Evolutionary conservation across 2,113 vertebrate genomes (phyloP).

Genomic region (Craseonycteris thonglongyai): DNA sequence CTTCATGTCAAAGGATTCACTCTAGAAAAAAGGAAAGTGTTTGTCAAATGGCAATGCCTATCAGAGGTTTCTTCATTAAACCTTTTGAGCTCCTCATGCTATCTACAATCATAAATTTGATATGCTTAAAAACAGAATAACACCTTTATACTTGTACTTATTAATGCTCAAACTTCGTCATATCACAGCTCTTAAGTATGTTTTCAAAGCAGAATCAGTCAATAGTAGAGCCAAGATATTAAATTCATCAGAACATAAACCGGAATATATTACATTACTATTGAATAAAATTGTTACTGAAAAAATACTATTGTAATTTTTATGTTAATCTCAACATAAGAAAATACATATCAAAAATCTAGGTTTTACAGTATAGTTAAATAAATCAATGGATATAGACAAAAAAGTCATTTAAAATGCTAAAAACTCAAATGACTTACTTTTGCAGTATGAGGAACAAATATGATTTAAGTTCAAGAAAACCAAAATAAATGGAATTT

Average conservation of each 20-base stretch:
- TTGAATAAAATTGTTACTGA: background rate
- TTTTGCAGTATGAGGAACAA: slow-evolving; percentile 23
- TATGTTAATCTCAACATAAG: background rate
- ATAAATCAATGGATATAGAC: background rate
- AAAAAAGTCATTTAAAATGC: slow-evolving; percentile 1
- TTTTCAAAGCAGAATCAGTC: background rate
- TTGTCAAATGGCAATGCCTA: slow-evolving; percentile 4
- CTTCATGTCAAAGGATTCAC: slow-evolving; percentile 6
- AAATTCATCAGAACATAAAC: background rate
- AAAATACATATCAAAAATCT: slow-evolving; percentile 16
- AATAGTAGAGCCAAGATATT: background rate
- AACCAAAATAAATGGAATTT: background rate
- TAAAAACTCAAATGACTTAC: background rate
- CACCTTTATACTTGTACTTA: background rate
- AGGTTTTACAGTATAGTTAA: background rate
- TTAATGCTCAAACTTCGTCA: background rate
- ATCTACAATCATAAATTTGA: slow-evolving; percentile 6
- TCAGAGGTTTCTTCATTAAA: background rate
- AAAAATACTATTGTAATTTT: background rate
- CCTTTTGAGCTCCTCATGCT: background rate
- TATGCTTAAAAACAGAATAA: background rate
- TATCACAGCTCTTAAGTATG: background rate
- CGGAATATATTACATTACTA: background rate
- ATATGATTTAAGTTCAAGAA: background rate
- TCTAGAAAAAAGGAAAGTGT: slow-evolving; percentile 24